A percentile compares a stretch with the other conserved stretches of the same genome.
phyloP scores from a whole-genome alignment of 2,888 invertebrate genomes.

The Rhaphigaster nebulosa region DNA sequence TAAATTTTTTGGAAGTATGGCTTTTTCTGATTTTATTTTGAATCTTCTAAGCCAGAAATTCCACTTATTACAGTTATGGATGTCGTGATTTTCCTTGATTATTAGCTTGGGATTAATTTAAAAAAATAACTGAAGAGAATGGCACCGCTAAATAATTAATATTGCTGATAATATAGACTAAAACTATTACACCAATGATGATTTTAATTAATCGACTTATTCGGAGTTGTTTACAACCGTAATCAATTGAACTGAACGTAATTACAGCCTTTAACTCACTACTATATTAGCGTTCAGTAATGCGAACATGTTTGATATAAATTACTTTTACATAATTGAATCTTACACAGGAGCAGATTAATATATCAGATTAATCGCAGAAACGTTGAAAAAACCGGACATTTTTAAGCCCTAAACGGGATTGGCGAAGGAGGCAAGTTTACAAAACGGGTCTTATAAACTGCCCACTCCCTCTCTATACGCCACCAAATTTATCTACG shows the following conservation, averaged over 20 bases:
- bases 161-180: neutral
- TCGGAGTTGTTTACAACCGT: neutral
- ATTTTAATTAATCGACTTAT: neutral
- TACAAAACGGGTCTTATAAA: constrained; percentile 13
- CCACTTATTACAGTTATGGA: too few relatives aligned
- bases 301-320: neutral
- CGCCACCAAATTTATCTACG: constrained; percentile 34
- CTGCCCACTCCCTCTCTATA: neutral
- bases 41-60: too few relatives aligned
- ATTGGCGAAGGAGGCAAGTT: neutral
- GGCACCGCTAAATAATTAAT: neutral
- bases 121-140: neutral
- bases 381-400: neutral
- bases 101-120: neutral
- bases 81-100: too few relatives aligned
- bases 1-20: too few relatives aligned
- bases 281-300: neutral
- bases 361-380: neutral
- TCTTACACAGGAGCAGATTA: neutral
- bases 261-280: neutral
- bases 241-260: neutral
- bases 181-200: neutral
- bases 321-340: neutral
- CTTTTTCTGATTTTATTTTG: too few relatives aligned
- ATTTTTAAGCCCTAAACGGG: neutral